Conservation (phyloP, 2,113 vertebrate genomes). For the Lutjanus erythropterus region DNA sequence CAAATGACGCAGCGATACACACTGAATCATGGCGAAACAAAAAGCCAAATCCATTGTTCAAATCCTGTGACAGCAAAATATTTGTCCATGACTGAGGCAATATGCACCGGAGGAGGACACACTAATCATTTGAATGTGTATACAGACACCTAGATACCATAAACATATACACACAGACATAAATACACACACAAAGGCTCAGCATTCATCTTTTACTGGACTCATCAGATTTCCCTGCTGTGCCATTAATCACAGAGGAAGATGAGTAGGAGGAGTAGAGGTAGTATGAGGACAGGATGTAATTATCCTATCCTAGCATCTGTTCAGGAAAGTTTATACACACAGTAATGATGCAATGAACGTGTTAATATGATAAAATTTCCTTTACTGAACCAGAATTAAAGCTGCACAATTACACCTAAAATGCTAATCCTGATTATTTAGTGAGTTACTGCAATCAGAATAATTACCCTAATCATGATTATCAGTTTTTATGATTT, state of each 20-base stretch:
- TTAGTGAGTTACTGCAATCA: constrained; percentile 38
- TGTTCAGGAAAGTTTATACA: constrained; percentile 58
- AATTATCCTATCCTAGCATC: constrained; percentile 65
- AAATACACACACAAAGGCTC: constrained; percentile 63
- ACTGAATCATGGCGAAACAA: constrained; percentile 13
- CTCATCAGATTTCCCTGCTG: constrained; percentile 70
- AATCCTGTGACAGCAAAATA: constrained; percentile 45
- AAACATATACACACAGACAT: constrained; percentile 47
- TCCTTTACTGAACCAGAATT: constrained; percentile 20
- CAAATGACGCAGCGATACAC: constrained; percentile 41
- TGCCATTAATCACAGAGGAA: constrained; percentile 68
- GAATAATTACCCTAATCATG: constrained; percentile 39
- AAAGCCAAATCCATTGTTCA: constrained; percentile 43
- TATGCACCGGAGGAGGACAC: constrained; percentile 8
- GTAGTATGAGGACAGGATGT: constrained; percentile 52
- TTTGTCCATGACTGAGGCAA: constrained; percentile 53
- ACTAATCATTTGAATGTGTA: constrained; percentile 54
- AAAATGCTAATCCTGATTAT: constrained; percentile 41
- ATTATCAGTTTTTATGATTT: constrained; percentile 23
- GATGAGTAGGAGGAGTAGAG: constrained; percentile 59
- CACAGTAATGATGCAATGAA: constrained; percentile 44
- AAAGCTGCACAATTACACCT: constrained; percentile 34
- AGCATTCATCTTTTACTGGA: constrained; percentile 75
- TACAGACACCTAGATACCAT: constrained; percentile 33
- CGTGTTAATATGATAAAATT: constrained; percentile 23